phyloP scores from a whole-genome alignment of 1,140 invertebrate genomes.

The Drosophila aff. region DNA sequence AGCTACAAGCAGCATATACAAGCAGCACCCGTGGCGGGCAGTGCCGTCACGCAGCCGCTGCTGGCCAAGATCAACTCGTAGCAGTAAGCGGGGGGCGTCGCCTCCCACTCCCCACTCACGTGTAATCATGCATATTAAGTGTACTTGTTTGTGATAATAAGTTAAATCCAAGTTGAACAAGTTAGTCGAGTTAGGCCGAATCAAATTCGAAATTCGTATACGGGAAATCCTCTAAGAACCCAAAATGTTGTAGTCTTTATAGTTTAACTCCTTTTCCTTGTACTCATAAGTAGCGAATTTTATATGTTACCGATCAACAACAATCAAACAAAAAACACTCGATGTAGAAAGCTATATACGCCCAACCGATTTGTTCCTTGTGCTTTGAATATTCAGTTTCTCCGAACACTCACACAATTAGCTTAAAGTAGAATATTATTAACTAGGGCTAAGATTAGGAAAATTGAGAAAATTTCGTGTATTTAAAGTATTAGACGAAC shows the following conservation, averaged over 20 bases:
- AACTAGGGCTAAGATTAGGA: conserved; percentile 33
- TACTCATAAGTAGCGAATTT: conserved; percentile 55
- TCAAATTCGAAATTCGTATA: conserved; percentile 56
- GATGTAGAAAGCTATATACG: conserved; percentile 41
- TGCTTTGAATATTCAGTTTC: conserved; percentile 54
- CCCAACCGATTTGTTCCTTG: conserved; percentile 54
- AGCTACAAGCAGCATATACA: conserved; percentile 60
- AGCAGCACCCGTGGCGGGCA: conserved; percentile 24
- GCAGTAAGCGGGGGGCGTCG: conserved; percentile 39
- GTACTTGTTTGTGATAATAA: conserved; percentile 80
- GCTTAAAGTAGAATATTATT: conserved; percentile 23
- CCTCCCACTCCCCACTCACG: conserved; percentile 37
- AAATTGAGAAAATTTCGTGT: conserved; percentile 31
- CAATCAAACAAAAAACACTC: conserved; percentile 24
- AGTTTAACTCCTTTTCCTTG: conserved; percentile 16
- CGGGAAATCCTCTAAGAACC: conserved; percentile 29
- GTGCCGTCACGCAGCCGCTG: conserved; percentile 73
- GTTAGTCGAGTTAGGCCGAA: conserved; percentile 48
- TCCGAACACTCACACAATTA: conserved; percentile 44
- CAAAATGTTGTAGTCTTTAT: conserved; percentile 7
- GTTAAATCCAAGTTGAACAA: conserved; percentile 77
- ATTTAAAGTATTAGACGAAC: conserved; percentile 63
- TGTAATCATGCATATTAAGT: conserved; percentile 68
- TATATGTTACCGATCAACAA: conserved; percentile 31
- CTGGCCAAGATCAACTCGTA: conserved; percentile 82